Evolutionary conservation across 2,888 invertebrate species (phyloP).

Genomic region (Unio pictorum): DNA sequence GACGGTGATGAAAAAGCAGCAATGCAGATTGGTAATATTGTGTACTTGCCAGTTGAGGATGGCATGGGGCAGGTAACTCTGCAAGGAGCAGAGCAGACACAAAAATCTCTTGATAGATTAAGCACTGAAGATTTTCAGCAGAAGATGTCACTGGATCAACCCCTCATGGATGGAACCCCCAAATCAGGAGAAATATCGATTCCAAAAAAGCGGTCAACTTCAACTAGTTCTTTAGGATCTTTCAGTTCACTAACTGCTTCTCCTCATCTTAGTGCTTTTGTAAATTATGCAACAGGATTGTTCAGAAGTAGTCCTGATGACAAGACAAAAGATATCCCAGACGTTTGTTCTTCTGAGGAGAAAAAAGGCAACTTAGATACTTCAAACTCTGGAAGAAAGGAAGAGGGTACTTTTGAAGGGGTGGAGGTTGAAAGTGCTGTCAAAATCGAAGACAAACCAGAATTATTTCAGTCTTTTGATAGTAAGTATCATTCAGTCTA

Average conservation of each 20-base stretch:
- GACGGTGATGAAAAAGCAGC: slow-evolving; percentile 12
- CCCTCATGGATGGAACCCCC: slow-evolving; percentile 17
- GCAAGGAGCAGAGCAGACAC: slow-evolving; percentile 32
- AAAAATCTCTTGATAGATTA: slow-evolving; percentile 32
- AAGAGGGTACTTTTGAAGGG: slow-evolving; percentile 10
- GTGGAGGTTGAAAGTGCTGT: slow-evolving; percentile 61
- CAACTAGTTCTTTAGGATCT: slow-evolving; percentile 46
- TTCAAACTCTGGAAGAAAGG: slow-evolving; percentile 8
- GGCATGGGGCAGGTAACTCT: slow-evolving; percentile 35
- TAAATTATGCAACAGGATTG: slow-evolving; percentile 95
- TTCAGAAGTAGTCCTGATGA: slow-evolving; percentile 74
- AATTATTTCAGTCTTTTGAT: slow-evolving; percentile 92
- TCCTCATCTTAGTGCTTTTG: slow-evolving; percentile 76
- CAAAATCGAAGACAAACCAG: slow-evolving; percentile 84
- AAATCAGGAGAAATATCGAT: slow-evolving; percentile 17
- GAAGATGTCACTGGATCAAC: slow-evolving; percentile 27
- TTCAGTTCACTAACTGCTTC: slow-evolving; percentile 54
- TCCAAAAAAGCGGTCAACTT: slow-evolving; percentile 22
- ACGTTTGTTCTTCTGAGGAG: slow-evolving; percentile 14
- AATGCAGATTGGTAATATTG: slow-evolving; percentile 41
- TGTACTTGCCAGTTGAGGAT: slow-evolving; percentile 50
- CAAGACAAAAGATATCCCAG: slow-evolving; percentile 46
- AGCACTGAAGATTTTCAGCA: slow-evolving; percentile 37
- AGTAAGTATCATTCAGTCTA: slow-evolving; percentile 45
- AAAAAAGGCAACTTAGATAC: neutral